Evolutionary conservation across 2,888 invertebrate species (phyloP).

Genomic region (Geophilus truncorum): DNA sequence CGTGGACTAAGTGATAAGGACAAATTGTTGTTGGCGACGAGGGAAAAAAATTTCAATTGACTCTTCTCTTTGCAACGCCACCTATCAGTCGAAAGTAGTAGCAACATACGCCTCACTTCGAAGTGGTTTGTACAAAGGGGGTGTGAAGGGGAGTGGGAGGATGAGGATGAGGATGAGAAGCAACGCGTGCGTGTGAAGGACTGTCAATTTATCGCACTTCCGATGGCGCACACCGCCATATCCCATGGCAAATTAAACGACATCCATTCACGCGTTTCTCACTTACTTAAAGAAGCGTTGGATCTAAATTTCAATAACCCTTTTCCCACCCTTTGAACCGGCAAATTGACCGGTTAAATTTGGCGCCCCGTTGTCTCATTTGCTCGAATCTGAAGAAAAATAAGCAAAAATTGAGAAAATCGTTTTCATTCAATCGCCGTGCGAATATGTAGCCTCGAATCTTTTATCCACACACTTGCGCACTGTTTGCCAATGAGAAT

Average conservation of each 20-base stretch:
- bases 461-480: neutral
- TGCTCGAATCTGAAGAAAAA: neutral
- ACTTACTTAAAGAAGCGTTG: neutral
- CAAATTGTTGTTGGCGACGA: neutral
- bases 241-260: constrained; percentile 30
- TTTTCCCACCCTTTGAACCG: neutral
- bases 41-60: neutral
- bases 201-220: constrained; percentile 28
- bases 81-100: neutral
- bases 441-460: neutral
- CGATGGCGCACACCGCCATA: constrained; percentile 20
- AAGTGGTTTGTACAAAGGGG: neutral
- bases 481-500: neutral
- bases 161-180: neutral
- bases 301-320: neutral
- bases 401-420: neutral
- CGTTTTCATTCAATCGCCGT: neutral
- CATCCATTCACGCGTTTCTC: neutral
- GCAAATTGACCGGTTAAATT: neutral
- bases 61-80: neutral
- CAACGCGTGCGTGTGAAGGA: neutral
- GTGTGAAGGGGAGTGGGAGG: neutral
- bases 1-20: neutral
- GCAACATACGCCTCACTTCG: neutral
- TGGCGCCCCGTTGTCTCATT: neutral